phyloP scores from a whole-genome alignment of 1,140 invertebrate genomes.

The Lamellibrachia luymesi region DNA sequence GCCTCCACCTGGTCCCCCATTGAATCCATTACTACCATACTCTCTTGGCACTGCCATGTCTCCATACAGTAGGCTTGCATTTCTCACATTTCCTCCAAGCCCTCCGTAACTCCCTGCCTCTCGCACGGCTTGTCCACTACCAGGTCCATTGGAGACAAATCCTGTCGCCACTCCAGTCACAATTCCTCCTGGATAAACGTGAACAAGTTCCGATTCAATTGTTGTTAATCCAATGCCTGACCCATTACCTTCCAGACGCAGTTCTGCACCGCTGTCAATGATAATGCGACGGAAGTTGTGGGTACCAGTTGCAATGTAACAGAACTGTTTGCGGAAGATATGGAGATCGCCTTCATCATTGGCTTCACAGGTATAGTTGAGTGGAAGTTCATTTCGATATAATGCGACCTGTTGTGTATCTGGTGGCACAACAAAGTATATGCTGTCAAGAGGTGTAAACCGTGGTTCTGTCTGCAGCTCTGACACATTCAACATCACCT shows the following conservation, averaged over 20 bases:
- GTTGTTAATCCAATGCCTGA: conserved; percentile 34
- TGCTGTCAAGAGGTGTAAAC: neutral
- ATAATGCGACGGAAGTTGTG: conserved; percentile 34
- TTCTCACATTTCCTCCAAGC: conserved; percentile 30
- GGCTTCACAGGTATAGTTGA: neutral
- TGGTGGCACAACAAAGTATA: neutral
- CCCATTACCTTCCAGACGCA: conserved; percentile 34
- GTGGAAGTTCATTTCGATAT: neutral
- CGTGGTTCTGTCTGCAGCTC: neutral
- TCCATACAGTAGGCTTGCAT: conserved; percentile 31
- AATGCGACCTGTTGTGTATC: neutral
- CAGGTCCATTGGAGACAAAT: conserved; percentile 30
- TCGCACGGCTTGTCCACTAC: conserved; percentile 26
- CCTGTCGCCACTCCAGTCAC: conserved; percentile 39
- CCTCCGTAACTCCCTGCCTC: conserved; percentile 38
- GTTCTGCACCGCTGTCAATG: conserved; percentile 36
- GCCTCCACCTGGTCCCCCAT: conserved; percentile 38
- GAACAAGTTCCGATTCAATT: conserved; percentile 33
- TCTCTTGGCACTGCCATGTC: conserved; percentile 32
- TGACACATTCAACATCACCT: neutral
- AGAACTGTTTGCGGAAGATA: conserved; percentile 26
- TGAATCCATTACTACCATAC: conserved; percentile 42
- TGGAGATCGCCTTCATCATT: neutral
- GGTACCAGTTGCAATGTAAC: conserved; percentile 30
- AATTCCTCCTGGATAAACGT: conserved; percentile 35